These are phyloP conservation scores for Platycnemis pennipes DNA, from an alignment of 2,888 invertebrate species.

Conservation along the genomic window DNA sequence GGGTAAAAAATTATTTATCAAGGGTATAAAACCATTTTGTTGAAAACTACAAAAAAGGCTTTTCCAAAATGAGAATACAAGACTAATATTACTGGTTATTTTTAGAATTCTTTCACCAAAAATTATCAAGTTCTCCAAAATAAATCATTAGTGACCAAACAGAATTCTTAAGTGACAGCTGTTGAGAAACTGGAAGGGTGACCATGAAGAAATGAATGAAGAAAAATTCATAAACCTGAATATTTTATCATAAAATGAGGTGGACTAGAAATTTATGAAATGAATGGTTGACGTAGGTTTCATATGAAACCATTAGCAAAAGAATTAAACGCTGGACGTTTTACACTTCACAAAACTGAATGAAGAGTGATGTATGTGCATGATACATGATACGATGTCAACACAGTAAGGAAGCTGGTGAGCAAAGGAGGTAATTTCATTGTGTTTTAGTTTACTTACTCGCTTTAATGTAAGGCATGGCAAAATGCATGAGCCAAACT, in stretches of 20 bases:
- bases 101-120: not conserved
- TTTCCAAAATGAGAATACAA: conserved; percentile 27
- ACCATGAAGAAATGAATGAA: not conserved
- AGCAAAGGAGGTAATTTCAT: conserved; percentile 40
- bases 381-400: conserved; percentile 21
- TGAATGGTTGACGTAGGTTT: conserved; percentile 37
- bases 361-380: conserved; percentile 42
- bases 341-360: conserved; percentile 21
- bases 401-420: conserved; percentile 47
- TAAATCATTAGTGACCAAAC: not conserved
- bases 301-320: not conserved
- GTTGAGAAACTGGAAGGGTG: not conserved
- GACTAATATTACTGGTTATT: not conserved
- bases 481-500: conserved; percentile 61
- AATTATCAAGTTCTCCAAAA: not conserved
- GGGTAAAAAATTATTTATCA: not conserved
- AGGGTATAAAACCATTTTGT: not conserved
- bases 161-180: not conserved
- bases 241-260: conserved; percentile 6
- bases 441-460: conserved; percentile 38
- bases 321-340: conserved; percentile 27
- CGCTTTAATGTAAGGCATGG: conserved; percentile 54
- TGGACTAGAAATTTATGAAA: conserved; percentile 61
- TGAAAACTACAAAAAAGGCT: not conserved
- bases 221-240: not conserved